Evolutionary conservation across 2,113 vertebrate genomes (phyloP), one percentile per base, ranked within the genome.

Genomic region (Myotis brandtii): DNA sequence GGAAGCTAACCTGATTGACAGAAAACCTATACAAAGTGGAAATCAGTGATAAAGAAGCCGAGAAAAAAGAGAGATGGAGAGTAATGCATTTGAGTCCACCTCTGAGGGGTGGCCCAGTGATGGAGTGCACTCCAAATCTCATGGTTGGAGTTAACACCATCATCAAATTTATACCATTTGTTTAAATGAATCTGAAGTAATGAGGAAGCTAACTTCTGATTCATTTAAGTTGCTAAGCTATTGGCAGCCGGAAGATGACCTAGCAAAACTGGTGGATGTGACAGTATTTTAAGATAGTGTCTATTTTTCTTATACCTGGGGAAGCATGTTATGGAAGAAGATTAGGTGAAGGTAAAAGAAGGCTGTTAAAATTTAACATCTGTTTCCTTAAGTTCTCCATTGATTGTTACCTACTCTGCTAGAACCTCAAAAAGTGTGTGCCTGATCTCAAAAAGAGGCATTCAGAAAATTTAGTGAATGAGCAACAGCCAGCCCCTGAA

Each of bases 11-110:
- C 73, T 85, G 21, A 95, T 69, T 88, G 89, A 82, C 43, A 94
- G 43, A 11, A 6, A 86, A 95, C 94, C 77, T 70, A 95, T 84
- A 77, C 59, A 80, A 92, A 92, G 89, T 72, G 52, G 34, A 94
- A 88, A 94, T 94, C 18, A 72, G 43, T 34, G 17, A 21, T 20
- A 89, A 14, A 69, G 20, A 86, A 91, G 43, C 9, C 73, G 94
- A 67, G 73, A 62, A 93, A 88, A 27, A 62, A 82, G 9, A 95
- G 9, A 10, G 30, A 64, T 32, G 69, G 21, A 70, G 84, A 93
- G 17, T 75, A 80, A 91, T 56, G 6, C 25, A 32, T 8, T 17
- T n/a, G 11, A 16, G 1, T 43, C 14, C 32, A n/a, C 4, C 17
- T 88, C 40, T 72, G 11, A 93, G 43, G 32, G 20, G 77, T 21